Conservation (phyloP, 2,797 vertebrate genomes). For the Okamejei kenojei region DNA sequence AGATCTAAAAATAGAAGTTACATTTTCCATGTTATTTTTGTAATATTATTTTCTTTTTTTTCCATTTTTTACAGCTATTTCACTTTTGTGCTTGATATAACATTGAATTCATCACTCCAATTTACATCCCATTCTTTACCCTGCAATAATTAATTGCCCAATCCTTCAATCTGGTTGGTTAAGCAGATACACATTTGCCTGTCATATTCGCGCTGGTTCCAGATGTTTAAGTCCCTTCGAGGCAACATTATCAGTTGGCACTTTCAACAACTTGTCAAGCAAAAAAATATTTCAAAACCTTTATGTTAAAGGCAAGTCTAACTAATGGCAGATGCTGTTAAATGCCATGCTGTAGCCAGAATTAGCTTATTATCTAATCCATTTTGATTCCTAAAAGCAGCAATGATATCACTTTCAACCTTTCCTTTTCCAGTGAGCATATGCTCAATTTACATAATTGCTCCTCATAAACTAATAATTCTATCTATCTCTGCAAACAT, state of each 20-base stretch:
- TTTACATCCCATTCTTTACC: background rate
- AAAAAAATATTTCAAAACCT: background rate
- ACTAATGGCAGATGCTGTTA: background rate
- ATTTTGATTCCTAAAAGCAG: background rate
- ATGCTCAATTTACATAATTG: background rate
- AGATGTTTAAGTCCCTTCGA: background rate
- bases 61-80: background rate
- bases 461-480: background rate
- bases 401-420: constrained; percentile 1
- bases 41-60: no score
- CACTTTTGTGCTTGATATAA: background rate
- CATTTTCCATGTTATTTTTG: no score
- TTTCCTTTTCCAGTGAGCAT: background rate
- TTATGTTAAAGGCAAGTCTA: background rate
- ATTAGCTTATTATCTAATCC: background rate
- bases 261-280: background rate
- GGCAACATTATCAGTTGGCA: background rate
- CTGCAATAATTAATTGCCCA: background rate
- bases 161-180: background rate
- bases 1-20: no score
- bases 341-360: background rate
- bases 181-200: background rate
- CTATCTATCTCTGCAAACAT: background rate
- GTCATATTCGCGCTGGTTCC: background rate
- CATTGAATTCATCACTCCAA: background rate